A percentile compares a stretch with the other conserved stretches of the same genome.
These are phyloP conservation scores for Epinotia bilunana DNA, from an alignment of 2,888 invertebrate species.

Conservation along the genomic window DNA sequence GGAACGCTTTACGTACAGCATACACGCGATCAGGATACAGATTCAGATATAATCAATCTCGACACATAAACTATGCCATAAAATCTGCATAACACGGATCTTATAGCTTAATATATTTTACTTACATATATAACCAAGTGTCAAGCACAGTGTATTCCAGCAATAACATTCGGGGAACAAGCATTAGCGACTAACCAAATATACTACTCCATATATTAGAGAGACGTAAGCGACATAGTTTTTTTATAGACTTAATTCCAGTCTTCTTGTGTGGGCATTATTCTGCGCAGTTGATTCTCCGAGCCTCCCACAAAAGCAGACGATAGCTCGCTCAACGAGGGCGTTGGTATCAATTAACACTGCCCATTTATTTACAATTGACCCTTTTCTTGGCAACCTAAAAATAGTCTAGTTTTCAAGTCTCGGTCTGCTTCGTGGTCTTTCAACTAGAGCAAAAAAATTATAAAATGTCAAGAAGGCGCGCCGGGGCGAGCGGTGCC, in stretches of 20 bases:
- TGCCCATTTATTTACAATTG: too few relatives aligned
- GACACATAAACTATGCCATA: neutral
- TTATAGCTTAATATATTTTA: neutral
- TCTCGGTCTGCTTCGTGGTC: too few relatives aligned
- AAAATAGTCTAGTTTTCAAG: too few relatives aligned
- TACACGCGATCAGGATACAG: too few relatives aligned
- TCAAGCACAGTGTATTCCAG: neutral
- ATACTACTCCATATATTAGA: neutral
- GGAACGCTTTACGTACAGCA: too few relatives aligned
- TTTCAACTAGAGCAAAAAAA: too few relatives aligned
- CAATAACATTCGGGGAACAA: constrained; percentile 4
- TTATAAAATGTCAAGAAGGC: too few relatives aligned
- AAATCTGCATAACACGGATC: neutral
- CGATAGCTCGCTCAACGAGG: neutral
- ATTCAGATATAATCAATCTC: too few relatives aligned
- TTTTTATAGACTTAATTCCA: neutral
- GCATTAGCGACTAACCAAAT: constrained; percentile 1
- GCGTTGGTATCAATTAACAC: neutral
- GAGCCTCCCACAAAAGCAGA: constrained; percentile 6
- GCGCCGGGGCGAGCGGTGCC: too few relatives aligned
- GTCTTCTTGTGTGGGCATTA: neutral
- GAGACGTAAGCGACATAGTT: too few relatives aligned
- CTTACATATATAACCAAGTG: neutral
- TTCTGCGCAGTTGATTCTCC: neutral
- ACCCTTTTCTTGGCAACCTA: too few relatives aligned